Evolutionary conservation across 92 coral and sea anemone genomes (phyloP).

Genomic region (Anthopleura xanthogrammica): DNA sequence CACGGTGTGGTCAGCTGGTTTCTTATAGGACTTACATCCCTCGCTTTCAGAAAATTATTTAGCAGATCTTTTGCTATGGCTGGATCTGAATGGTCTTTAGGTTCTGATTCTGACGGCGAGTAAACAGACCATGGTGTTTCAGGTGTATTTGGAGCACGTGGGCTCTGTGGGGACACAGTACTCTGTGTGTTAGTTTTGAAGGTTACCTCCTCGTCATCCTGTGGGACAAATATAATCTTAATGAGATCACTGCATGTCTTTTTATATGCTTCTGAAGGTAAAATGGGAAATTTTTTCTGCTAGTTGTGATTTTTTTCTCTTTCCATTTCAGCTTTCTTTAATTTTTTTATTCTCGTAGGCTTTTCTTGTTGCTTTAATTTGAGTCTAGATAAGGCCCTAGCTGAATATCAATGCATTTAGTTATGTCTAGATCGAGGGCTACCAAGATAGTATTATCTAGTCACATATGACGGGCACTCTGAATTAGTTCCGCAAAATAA

Average conservation of each 20-base stretch:
- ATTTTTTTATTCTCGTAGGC: too few species aligned
- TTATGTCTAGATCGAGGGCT: too few species aligned
- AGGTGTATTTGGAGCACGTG: background rate
- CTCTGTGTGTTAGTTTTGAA: background rate
- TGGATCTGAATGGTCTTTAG: background rate
- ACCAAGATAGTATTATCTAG: too few species aligned
- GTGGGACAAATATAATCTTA: background rate
- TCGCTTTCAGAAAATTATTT: conserved; percentile 46
- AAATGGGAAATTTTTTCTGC: background rate
- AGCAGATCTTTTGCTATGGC: conserved; percentile 6
- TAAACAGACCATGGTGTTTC: background rate
- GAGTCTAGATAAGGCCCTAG: too few species aligned
- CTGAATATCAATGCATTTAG: too few species aligned
- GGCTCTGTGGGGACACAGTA: background rate
- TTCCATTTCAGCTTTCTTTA: too few species aligned
- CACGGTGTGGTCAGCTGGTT: conserved; percentile 46
- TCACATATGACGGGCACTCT: too few species aligned
- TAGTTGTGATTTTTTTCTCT: too few species aligned
- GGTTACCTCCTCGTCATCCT: background rate
- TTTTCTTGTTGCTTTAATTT: too few species aligned
- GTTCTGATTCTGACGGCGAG: background rate
- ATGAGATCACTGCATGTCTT: background rate
- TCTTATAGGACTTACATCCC: conserved; percentile 59
- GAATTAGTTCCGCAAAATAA: too few species aligned
- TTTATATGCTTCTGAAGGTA: background rate